Conservation (phyloP, 2,888 invertebrate genomes). For the Diarsia rubi region DNA sequence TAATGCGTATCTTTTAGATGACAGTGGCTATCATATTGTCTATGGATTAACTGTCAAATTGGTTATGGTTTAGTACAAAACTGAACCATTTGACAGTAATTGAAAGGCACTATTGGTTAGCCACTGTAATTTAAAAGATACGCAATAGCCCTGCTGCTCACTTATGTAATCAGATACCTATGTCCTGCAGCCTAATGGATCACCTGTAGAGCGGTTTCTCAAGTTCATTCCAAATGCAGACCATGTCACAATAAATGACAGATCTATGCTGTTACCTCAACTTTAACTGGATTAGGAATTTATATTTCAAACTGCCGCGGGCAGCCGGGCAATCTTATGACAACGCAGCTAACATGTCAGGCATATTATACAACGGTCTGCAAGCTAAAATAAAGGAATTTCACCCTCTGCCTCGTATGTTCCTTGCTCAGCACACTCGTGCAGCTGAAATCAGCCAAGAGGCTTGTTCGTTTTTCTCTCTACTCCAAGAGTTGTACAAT, state of each 20-base stretch:
- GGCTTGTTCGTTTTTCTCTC: not conserved
- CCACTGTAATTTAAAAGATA: no score
- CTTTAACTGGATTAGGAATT: not conserved
- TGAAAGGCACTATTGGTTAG: no score
- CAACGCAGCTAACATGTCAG: not conserved
- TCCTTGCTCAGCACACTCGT: not conserved
- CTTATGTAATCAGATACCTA: conserved; percentile 1
- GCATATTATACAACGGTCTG: not conserved
- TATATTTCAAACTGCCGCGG: not conserved
- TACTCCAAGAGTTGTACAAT: not conserved
- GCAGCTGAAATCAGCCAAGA: not conserved
- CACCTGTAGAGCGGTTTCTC: not conserved
- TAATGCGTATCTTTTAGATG: no score
- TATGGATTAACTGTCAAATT: no score
- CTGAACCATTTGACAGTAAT: no score
- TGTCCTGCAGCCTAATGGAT: not conserved
- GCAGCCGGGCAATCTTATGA: not conserved
- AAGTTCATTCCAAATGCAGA: not conserved
- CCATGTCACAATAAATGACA: conserved; percentile 1
- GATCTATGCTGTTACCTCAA: not conserved
- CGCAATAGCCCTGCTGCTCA: no score
- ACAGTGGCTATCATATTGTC: no score
- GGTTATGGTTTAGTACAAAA: no score
- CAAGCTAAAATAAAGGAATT: not conserved
- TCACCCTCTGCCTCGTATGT: not conserved